Conservation (phyloP, 2,113 vertebrate species). For the Mohoua ochrocephala region DNA sequence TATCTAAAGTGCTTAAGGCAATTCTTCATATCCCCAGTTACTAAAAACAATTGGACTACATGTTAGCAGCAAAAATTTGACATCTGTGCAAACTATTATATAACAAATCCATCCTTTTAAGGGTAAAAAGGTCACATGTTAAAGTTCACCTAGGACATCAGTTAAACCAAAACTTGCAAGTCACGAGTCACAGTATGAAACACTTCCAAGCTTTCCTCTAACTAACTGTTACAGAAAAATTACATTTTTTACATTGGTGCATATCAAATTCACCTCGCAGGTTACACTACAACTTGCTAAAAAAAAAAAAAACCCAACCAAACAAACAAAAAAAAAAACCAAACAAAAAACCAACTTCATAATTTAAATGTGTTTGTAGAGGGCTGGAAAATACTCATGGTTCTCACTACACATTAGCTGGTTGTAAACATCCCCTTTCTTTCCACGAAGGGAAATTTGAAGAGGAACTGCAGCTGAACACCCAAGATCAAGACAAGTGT, state of each 20-base stretch:
- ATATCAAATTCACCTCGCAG: background rate
- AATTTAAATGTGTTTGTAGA: background rate
- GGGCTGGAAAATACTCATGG: background rate
- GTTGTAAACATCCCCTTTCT: background rate
- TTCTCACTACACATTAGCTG: background rate
- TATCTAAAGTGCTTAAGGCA: constrained; percentile 76
- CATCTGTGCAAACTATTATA: constrained; percentile 41
- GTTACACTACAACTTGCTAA: background rate
- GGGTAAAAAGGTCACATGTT: background rate
- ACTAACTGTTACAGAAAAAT: background rate
- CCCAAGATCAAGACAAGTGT: background rate
- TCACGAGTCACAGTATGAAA: constrained; percentile 12
- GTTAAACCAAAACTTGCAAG: background rate
- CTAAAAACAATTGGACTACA: constrained; percentile 30
- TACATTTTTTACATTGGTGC: background rate
- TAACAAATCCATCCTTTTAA: background rate
- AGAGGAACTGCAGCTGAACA: background rate
- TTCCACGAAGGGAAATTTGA: background rate
- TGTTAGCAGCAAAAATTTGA: constrained; percentile 57
- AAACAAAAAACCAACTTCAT: background rate
- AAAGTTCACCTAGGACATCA: background rate
- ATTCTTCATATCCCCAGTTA: constrained; percentile 58
- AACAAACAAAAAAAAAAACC: too few species aligned
- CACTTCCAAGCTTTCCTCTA: background rate
- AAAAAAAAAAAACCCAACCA: background rate